These are phyloP conservation scores for Spisula solida DNA, from an alignment of 2,888 invertebrate species.

Conservation along the genomic window DNA sequence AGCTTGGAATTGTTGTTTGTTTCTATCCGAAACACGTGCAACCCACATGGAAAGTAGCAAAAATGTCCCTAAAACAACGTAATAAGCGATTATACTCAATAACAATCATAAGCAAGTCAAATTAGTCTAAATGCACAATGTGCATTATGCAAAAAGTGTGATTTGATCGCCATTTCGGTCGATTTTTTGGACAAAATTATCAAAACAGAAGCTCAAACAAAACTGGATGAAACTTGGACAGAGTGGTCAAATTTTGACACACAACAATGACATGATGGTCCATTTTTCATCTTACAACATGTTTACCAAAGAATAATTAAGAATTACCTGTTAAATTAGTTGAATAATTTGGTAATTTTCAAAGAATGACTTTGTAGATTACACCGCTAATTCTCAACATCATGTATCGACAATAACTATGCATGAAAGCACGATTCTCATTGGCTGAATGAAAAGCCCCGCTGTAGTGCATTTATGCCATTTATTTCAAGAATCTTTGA, in stretches of 20 bases:
- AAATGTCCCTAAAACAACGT: background rate
- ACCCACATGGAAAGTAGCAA: constrained; percentile 37
- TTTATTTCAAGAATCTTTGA: background rate
- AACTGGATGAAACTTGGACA: constrained; percentile 74
- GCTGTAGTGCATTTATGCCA: constrained; percentile 14
- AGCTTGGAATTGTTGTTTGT: constrained; percentile 63
- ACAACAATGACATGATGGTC: constrained; percentile 53
- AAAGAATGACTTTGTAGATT: constrained; percentile 86
- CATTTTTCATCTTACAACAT: constrained; percentile 50
- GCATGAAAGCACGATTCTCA: constrained; percentile 70
- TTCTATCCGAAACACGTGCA: constrained; percentile 72
- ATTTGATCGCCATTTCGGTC: constrained; percentile 86
- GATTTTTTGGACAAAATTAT: constrained; percentile 83
- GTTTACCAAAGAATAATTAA: constrained; percentile 24
- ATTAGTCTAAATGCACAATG: constrained; percentile 55
- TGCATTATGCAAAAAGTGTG: constrained; percentile 81
- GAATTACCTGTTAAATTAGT: constrained; percentile 78
- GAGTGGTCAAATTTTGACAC: constrained; percentile 64
- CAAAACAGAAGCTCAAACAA: constrained; percentile 78
- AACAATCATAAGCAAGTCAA: background rate
- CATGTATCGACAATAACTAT: constrained; percentile 81
- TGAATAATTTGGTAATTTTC: constrained; percentile 79
- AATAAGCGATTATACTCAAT: background rate
- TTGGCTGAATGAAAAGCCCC: constrained; percentile 64
- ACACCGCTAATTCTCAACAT: constrained; percentile 85